Evolutionary conservation across 2,797 vertebrate genomes (phyloP).

Genomic region (Bufotes viridis): DNA sequence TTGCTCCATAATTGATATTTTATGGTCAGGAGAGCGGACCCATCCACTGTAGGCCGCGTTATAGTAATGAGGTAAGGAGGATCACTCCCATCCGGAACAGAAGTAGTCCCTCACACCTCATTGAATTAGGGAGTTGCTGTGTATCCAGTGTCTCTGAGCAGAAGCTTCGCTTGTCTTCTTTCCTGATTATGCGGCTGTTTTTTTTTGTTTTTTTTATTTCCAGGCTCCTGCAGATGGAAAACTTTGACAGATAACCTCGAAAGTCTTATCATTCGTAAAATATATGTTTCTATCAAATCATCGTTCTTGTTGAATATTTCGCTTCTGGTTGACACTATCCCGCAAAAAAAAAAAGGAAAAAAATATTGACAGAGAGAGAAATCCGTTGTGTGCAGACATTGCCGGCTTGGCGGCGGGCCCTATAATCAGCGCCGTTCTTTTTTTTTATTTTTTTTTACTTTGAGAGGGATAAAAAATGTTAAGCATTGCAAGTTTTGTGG

Average conservation of each 20-base stretch:
- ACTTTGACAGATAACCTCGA: constrained; percentile 34
- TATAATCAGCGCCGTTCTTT: constrained; percentile 17
- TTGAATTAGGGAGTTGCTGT: neutral
- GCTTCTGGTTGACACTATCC: constrained; percentile 18
- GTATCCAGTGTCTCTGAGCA: neutral
- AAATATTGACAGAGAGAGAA: constrained; percentile 45
- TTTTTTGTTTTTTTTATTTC: neutral
- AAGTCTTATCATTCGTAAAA: constrained; percentile 34
- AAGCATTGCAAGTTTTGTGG: constrained; percentile 66
- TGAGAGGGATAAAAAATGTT: constrained; percentile 45
- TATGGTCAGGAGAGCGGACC: too few relatives aligned
- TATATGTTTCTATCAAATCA: constrained; percentile 27
- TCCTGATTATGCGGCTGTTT: neutral
- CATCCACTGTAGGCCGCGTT: neutral
- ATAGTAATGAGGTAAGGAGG: neutral
- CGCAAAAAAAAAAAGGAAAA: constrained; percentile 15
- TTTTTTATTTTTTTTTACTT: constrained; percentile 30
- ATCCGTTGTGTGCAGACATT: constrained; percentile 31
- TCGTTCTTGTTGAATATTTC: constrained; percentile 35
- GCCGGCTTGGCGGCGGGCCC: neutral
- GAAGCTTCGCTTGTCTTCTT: neutral
- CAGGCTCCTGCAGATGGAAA: constrained; percentile 14
- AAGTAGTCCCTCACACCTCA: neutral
- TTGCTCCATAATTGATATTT: too few relatives aligned
- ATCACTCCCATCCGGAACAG: neutral